These are phyloP conservation scores for Scolopax bukidnonensis DNA, from an alignment of 2,797 vertebrate species.

Conservation along the genomic window DNA sequence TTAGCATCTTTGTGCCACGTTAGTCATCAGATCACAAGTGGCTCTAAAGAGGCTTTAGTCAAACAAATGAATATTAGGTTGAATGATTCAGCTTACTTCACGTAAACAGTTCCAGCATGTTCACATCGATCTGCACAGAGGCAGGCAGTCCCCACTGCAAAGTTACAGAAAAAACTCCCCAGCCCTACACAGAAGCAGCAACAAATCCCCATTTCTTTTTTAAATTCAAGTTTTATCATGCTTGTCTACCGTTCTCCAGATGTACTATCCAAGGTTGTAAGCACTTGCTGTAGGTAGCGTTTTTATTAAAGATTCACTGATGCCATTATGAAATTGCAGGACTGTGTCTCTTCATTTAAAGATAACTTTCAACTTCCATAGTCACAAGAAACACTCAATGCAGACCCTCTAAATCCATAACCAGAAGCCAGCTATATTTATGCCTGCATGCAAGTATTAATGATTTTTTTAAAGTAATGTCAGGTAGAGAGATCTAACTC, in stretches of 20 bases:
- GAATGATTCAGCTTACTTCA: slow-evolving; percentile 51
- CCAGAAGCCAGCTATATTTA: background rate
- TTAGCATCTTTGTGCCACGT: slow-evolving; percentile 54
- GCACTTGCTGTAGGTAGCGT: background rate
- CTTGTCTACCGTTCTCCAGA: background rate
- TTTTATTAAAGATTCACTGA: background rate
- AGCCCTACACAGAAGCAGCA: background rate
- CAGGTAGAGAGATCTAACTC: background rate
- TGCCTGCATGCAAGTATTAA: background rate
- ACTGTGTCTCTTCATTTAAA: background rate
- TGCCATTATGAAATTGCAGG: background rate
- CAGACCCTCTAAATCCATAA: background rate
- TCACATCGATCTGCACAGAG: slow-evolving; percentile 17
- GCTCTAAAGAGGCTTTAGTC: slow-evolving; percentile 64
- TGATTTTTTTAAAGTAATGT: background rate
- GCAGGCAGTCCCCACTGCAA: background rate
- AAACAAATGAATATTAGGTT: slow-evolving; percentile 59
- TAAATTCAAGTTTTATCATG: background rate
- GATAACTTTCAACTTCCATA: background rate
- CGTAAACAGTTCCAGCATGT: slow-evolving; percentile 36
- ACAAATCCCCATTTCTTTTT: background rate
- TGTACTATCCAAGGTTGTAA: background rate
- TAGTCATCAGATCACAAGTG: slow-evolving; percentile 67
- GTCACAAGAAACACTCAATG: background rate
- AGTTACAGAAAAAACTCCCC: background rate